phyloP scores from a whole-genome alignment of 2,113 vertebrate genomes.

The Pycnonotus jocosus region DNA sequence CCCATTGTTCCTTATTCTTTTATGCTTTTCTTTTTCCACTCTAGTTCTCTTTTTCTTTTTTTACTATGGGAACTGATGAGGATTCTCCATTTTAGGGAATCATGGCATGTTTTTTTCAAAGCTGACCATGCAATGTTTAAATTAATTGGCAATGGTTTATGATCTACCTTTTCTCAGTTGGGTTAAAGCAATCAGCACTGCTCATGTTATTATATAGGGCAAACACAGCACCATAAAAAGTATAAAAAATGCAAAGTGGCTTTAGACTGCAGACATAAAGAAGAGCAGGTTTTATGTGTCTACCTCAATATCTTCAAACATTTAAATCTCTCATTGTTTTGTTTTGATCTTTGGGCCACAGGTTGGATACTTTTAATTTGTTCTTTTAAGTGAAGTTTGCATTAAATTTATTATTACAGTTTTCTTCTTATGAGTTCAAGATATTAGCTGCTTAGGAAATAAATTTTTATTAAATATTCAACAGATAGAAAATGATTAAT shows the following conservation, averaged over 20 bases:
- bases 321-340: neutral
- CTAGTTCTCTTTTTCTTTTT: neutral
- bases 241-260: neutral
- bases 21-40: neutral
- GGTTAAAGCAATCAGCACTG: constrained; percentile 9
- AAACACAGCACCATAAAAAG: neutral
- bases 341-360: neutral
- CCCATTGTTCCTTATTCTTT: neutral
- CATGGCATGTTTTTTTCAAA: neutral
- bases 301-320: neutral
- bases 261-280: neutral
- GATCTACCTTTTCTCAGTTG: neutral
- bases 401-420: neutral
- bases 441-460: neutral
- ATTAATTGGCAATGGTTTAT: constrained; percentile 47
- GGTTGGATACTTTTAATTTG: neutral
- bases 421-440: neutral
- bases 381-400: neutral
- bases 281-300: neutral
- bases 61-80: constrained; percentile 8
- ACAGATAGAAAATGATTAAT: neutral
- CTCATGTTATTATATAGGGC: neutral
- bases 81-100: constrained; percentile 1
- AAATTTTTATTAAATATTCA: neutral
- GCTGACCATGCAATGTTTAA: neutral